These are phyloP conservation scores for Lymantria monacha DNA, from an alignment of 2,888 invertebrate species.

Conservation along the genomic window DNA sequence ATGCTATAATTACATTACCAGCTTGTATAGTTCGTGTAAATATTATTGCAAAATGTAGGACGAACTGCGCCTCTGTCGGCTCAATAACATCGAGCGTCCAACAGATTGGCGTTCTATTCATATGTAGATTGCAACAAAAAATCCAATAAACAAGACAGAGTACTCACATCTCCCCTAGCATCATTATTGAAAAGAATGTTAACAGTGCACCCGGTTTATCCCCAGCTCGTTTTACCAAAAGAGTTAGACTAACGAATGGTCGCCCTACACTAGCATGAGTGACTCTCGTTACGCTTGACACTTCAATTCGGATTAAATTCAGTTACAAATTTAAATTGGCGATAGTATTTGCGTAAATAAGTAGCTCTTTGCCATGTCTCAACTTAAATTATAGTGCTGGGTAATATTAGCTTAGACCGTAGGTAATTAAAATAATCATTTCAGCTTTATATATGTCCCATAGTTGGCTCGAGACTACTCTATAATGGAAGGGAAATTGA, in stretches of 20 bases:
- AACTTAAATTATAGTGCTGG: slow-evolving; percentile 7
- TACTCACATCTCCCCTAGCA: slow-evolving; percentile 66
- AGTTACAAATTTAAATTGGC: slow-evolving; percentile 57
- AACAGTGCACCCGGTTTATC: slow-evolving; percentile 76
- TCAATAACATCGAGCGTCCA: slow-evolving; percentile 59
- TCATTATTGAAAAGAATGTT: slow-evolving; percentile 82
- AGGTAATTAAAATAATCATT: too few relatives aligned
- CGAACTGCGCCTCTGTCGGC: slow-evolving; percentile 45
- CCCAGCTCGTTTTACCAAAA: slow-evolving; percentile 78
- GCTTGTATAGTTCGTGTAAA: slow-evolving; percentile 22
- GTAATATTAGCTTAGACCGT: background rate
- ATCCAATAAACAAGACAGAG: slow-evolving; percentile 80
- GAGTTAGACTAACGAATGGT: slow-evolving; percentile 80
- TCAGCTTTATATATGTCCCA: too few relatives aligned
- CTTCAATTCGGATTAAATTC: slow-evolving; percentile 74
- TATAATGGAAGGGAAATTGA: too few relatives aligned
- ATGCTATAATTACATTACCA: slow-evolving; percentile 34
- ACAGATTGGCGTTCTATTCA: slow-evolving; percentile 78
- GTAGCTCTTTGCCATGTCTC: slow-evolving; percentile 13
- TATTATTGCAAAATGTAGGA: slow-evolving; percentile 38
- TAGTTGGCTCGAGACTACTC: too few relatives aligned
- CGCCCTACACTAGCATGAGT: slow-evolving; percentile 54
- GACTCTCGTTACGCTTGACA: slow-evolving; percentile 70
- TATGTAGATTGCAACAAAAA: slow-evolving; percentile 82
- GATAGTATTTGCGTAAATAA: slow-evolving; percentile 26